Percentiles rank a stretch among this genome's conserved stretches.
phyloP scores from a whole-genome alignment of 1,140 invertebrate genomes.

The Drosophila prosaltans region DNA sequence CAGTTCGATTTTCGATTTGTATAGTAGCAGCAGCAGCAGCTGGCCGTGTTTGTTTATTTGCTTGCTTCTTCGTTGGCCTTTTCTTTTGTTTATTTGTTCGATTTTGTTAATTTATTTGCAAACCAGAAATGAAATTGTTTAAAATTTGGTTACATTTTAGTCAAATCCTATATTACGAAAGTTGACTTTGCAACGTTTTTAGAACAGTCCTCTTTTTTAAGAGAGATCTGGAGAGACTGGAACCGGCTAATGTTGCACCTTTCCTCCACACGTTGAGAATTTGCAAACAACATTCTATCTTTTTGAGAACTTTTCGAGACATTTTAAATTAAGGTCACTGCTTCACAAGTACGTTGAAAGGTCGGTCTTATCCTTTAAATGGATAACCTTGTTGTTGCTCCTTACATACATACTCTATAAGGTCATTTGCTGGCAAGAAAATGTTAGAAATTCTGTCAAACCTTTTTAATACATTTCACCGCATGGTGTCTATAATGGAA shows the following conservation, averaged over 20 bases:
- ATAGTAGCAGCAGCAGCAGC: constrained; percentile 6
- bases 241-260: too few relatives aligned
- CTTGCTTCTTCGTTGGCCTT: constrained; percentile 15
- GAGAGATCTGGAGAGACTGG: too few relatives aligned
- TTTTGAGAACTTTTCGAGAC: too few relatives aligned
- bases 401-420: constrained; percentile 23
- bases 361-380: background rate
- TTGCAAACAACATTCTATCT: too few relatives aligned
- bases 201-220: too few relatives aligned
- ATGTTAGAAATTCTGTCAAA: background rate
- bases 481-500: constrained; percentile 29
- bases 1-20: constrained; percentile 18
- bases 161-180: too few relatives aligned
- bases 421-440: too few relatives aligned
- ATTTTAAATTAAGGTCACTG: background rate
- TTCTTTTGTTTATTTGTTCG: constrained; percentile 7
- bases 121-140: constrained; percentile 3
- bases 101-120: constrained; percentile 6
- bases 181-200: too few relatives aligned
- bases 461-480: constrained; percentile 4
- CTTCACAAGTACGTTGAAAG: too few relatives aligned
- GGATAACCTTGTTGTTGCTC: background rate
- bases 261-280: too few relatives aligned
- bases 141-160: background rate
- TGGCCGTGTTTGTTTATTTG: constrained; percentile 1